Conservation (phyloP, 1,140 invertebrate genomes). For the Anastrepha ludens region DNA sequence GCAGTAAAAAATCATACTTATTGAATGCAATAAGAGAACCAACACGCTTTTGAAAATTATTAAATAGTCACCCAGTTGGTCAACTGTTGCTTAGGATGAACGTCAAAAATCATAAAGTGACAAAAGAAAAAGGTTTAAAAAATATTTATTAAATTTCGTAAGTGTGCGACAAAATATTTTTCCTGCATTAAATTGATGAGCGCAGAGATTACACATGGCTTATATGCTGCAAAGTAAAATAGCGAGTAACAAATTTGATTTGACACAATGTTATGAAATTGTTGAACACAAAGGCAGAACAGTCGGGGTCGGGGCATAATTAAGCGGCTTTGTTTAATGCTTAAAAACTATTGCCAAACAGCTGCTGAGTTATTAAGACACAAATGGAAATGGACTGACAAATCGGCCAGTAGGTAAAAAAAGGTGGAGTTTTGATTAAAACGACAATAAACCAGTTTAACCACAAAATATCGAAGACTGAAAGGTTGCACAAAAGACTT, state of each 20-base stretch:
- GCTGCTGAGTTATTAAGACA: background rate
- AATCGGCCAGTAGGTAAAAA: slow-evolving; percentile 39
- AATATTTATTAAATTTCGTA: too few relatives aligned
- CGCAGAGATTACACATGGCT: too few relatives aligned
- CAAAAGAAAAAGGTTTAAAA: too few relatives aligned
- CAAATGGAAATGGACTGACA: background rate
- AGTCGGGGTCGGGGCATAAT: background rate
- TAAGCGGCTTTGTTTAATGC: slow-evolving; percentile 28
- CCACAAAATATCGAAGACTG: background rate
- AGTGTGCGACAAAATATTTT: too few relatives aligned
- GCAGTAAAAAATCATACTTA: too few relatives aligned
- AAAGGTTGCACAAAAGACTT: slow-evolving; percentile 3
- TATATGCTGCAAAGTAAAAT: too few relatives aligned
- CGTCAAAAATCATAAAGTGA: too few relatives aligned
- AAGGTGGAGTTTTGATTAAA: background rate
- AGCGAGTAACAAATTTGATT: background rate
- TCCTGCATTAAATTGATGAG: too few relatives aligned
- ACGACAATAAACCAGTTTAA: slow-evolving; percentile 36
- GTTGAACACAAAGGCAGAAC: background rate
- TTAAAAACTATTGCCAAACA: background rate
- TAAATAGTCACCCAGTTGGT: too few relatives aligned
- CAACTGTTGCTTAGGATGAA: too few relatives aligned
- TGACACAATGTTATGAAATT: slow-evolving; percentile 29
- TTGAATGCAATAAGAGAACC: too few relatives aligned
- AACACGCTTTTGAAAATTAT: too few relatives aligned